Evolutionary conservation across 1,140 invertebrate species (phyloP), one percentile per base, ranked within the genome.

Genomic region (Campodea augens): DNA sequence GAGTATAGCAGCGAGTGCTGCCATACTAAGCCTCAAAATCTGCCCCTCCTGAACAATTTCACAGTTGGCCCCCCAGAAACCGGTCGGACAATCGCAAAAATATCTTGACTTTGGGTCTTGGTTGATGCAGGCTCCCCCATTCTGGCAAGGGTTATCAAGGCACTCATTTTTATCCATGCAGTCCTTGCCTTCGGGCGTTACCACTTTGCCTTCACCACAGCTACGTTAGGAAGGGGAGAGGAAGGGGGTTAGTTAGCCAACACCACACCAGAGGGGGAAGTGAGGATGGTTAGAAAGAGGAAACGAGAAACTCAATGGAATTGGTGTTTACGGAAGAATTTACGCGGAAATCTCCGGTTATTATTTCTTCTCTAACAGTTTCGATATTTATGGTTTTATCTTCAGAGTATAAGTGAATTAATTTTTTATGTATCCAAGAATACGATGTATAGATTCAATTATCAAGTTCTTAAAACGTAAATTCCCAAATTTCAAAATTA

Each of bases 161-260:
- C 89, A 93, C 59, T 93, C 89, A 64, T 93, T 86, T 61, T 87
- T 86, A 67, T 93, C 89, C 64, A 78, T 81, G 62, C 89, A 93
- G 55, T 82, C 78, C 65, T 89, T 87, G 49, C 78, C 79, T 66
- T 91, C 86, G 39, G 78, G 71, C 23, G 86, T 85, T 57, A 86
- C 77, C 55, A 88, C 72, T 56, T 81, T 78, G 60, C 87, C 87
- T 66, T 89, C 83, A 47, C 85, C 85, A 67, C 88, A 92, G 64
- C 87, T 92, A 32, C 27, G 15, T 15, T 15, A 15, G 7, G 7
- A 32, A 7, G 7, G 27, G 15, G 27, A 15, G 7, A n/a, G n/a
- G n/a, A n/a, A n/a, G n/a, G 54, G 43, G n/a, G 43, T 25, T n/a
- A 36, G 25, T 25, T 41, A 49, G 24, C n/a, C n/a, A n/a, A 32